Percentiles rank a stretch among this genome's conserved stretches.
Conservation (phyloP, 2,797 vertebrate species). For the Sebastes taczanowskii region DNA sequence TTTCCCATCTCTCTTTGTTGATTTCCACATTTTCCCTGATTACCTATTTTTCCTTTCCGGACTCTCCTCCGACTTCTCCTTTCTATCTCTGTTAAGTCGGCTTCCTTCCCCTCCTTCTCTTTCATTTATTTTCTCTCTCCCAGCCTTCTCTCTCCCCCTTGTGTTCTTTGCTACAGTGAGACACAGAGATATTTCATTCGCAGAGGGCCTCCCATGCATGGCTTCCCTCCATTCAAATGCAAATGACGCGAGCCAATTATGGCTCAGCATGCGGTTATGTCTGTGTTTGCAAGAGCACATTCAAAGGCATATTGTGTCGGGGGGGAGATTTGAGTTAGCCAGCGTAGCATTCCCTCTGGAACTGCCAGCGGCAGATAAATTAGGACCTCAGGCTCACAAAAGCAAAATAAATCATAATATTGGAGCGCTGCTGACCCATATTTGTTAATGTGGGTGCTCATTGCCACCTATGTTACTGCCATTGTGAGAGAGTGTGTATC, state of each 20-base stretch:
- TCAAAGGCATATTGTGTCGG: constrained; percentile 69
- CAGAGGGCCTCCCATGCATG: constrained; percentile 47
- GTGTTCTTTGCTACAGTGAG: constrained; percentile 21
- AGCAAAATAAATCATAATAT: constrained; percentile 70
- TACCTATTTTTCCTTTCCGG: background rate
- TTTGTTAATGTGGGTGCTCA: constrained; percentile 66
- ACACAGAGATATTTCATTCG: constrained; percentile 33
- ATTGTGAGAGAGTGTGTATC: constrained; percentile 37
- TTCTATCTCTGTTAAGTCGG: background rate
- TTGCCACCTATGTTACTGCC: constrained; percentile 45
- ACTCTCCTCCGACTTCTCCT: background rate
- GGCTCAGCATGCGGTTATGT: constrained; percentile 68
- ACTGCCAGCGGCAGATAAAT: constrained; percentile 63
- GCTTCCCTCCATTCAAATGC: constrained; percentile 76
- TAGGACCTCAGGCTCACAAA: constrained; percentile 62
- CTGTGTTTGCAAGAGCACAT: constrained; percentile 73
- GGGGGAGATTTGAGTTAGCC: constrained; percentile 62
- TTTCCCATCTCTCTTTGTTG: constrained; percentile 1
- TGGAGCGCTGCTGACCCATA: constrained; percentile 60
- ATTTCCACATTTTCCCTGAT: constrained; percentile 5
- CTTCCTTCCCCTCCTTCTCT: background rate
- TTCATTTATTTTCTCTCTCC: background rate
- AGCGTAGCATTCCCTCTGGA: constrained; percentile 49
- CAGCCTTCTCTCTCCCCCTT: background rate
- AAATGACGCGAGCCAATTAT: constrained; percentile 79